Evolutionary conservation across 2,797 vertebrate genomes (phyloP), one percentile per base, ranked within the genome.

Genomic region (Pygocentrus nattereri): DNA sequence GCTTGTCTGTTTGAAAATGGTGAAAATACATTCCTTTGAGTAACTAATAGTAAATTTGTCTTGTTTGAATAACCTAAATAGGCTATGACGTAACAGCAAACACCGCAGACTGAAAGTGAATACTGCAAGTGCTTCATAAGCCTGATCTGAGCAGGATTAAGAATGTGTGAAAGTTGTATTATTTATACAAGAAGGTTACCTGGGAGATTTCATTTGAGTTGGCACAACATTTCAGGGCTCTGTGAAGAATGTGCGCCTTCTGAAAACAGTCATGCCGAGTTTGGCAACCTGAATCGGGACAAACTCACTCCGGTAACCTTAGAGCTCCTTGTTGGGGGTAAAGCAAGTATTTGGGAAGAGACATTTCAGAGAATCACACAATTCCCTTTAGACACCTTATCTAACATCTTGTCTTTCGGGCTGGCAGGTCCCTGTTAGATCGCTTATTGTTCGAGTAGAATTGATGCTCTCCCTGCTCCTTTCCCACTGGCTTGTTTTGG

Each of bases 321-420:
- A 85, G 88, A 76, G 52, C 81, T 76, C 78, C 72, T 79, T 12
- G 69, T 84, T 67, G 87, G 88, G 88, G 87, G 85, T 85, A 90
- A 88, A 87, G 78, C 62, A 90, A 90, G 84, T 88, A 89, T 88
- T 88, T 86, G 44, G 59, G 71, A 27, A 78, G 74, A 82, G 74
- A 61, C 61, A 49, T 34, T 72, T 82, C 74, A 73, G 59, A 27
- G 71, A 78, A 71, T 71, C 25, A 21, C 77, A 47, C 86, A 82
- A 76, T 71, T 67, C 77, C 82, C 85, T 49, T 18, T 21, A 54
- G 74, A 72, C 61, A 64, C 78, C 12, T 84, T 72, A 82, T 82
- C 78, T 75, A 82, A 49, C 54, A 79, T 85, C 82, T 84, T 67
- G 49, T 70, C 65, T 88, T 87, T 85, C 80, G 38, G 56, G 47